Percentiles rank a stretch among this genome's conserved stretches.
Conservation (phyloP, 2,797 vertebrate species). For the Ambastaia sidthimunki region DNA sequence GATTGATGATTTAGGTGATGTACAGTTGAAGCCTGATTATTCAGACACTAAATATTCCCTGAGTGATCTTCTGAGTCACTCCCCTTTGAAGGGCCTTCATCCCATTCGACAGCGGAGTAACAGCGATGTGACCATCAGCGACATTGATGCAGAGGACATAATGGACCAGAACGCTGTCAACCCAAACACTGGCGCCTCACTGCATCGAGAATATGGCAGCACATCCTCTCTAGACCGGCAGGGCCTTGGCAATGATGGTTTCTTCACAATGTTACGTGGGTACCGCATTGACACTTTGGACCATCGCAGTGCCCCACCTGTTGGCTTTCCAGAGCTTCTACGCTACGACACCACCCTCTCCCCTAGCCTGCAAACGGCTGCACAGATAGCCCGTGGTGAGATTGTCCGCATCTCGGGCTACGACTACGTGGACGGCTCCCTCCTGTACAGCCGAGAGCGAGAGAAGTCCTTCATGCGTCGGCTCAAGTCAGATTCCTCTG, state of each 20-base stretch:
- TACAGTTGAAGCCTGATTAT: constrained; percentile 82
- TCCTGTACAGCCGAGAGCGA: constrained; percentile 83
- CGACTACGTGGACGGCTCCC: constrained; percentile 86
- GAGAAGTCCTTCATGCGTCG: constrained; percentile 91
- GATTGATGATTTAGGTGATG: constrained; percentile 76
- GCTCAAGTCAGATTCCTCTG: constrained; percentile 87
- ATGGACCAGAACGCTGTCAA: constrained; percentile 93
- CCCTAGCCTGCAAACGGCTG: constrained; percentile 91
- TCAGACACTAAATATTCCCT: constrained; percentile 82
- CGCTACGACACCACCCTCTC: constrained; percentile 86
- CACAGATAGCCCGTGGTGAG: constrained; percentile 92
- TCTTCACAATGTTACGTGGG: constrained; percentile 91
- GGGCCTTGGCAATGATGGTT: constrained; percentile 86
- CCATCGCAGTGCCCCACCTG: constrained; percentile 80
- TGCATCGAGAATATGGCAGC: constrained; percentile 95
- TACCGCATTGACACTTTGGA: constrained; percentile 86
- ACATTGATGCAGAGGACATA: constrained; percentile 92
- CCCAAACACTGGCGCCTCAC: constrained; percentile 93
- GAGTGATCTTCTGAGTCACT: constrained; percentile 86
- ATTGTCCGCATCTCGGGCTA: constrained; percentile 89
- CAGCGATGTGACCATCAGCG: constrained; percentile 97
- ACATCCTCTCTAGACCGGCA: constrained; percentile 96
- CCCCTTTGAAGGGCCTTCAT: constrained; percentile 88
- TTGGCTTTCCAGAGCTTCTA: constrained; percentile 87
- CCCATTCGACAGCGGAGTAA: constrained; percentile 95